These are phyloP conservation scores for Cryptomyrus ogoouensis DNA, from an alignment of 2,113 vertebrate genomes.

Conservation along the genomic window DNA sequence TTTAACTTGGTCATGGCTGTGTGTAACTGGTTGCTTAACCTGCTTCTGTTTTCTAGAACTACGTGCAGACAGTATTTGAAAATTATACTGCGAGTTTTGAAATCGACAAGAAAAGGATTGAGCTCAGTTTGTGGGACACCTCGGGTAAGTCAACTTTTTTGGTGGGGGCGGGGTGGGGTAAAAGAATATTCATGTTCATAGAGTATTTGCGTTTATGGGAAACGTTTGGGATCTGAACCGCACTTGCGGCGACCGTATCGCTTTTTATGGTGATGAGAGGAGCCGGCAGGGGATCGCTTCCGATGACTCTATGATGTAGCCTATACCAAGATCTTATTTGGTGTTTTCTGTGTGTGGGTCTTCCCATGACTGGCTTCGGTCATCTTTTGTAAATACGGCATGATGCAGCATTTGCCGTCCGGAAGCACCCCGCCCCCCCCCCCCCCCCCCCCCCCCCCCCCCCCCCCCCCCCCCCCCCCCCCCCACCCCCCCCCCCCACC, in stretches of 20 bases:
- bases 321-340: background rate
- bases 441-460: no score
- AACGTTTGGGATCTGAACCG: background rate
- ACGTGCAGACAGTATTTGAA: constrained; percentile 81
- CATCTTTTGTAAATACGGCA: background rate
- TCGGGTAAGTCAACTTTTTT: constrained; percentile 64
- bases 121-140: constrained; percentile 82
- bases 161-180: background rate
- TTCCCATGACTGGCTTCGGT: background rate
- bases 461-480: no score
- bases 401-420: background rate
- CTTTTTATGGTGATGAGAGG: background rate
- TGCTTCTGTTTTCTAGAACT: constrained; percentile 58
- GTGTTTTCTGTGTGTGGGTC: background rate
- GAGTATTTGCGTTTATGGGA: background rate
- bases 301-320: background rate
- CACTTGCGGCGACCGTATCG: background rate
- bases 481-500: no score
- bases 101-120: constrained; percentile 81
- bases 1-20: background rate
- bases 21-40: background rate
- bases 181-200: background rate
- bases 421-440: background rate
- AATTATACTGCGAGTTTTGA: constrained; percentile 89
- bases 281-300: background rate